These are phyloP conservation scores for Apteryx owenii DNA, from an alignment of 2,113 vertebrate genomes.

Conservation along the genomic window DNA sequence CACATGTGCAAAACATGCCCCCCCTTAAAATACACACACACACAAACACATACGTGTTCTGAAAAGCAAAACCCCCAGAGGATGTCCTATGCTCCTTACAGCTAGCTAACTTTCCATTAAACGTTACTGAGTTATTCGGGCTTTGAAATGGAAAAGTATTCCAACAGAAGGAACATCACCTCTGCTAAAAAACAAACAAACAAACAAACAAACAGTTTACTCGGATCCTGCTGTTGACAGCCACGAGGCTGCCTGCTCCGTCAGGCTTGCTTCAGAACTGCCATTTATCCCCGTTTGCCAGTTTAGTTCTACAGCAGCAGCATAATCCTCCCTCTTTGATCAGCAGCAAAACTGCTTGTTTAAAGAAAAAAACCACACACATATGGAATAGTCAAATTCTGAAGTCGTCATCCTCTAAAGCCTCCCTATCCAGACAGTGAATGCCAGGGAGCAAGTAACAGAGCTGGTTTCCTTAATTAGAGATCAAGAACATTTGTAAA, in stretches of 20 bases:
- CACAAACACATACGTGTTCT: not conserved
- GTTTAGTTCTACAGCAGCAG: slow-evolving; percentile 1
- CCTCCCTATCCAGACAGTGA: not conserved
- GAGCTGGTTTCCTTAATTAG: not conserved
- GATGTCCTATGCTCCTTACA: not conserved
- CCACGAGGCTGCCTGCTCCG: not conserved
- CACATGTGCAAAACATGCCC: fast-evolving
- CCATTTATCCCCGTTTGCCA: not conserved
- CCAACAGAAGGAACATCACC: not conserved
- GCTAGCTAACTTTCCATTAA: not conserved
- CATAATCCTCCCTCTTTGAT: slow-evolving; percentile 39
- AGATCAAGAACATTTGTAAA: not conserved
- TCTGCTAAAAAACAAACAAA: not conserved
- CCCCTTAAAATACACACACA: not conserved
- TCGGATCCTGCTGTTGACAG: not conserved
- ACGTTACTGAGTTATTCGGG: not conserved
- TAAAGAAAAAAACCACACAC: not conserved
- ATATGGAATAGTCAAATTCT: not conserved
- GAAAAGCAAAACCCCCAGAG: not conserved
- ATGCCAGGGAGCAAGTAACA: not conserved
- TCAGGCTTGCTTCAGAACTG: slow-evolving; percentile 25
- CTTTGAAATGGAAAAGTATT: not conserved
- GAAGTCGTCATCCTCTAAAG: not conserved
- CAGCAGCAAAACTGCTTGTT: not conserved
- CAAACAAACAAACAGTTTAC: not conserved